phyloP scores from a whole-genome alignment of 1,140 invertebrate genomes.

The Drosophila eugracilis region DNA sequence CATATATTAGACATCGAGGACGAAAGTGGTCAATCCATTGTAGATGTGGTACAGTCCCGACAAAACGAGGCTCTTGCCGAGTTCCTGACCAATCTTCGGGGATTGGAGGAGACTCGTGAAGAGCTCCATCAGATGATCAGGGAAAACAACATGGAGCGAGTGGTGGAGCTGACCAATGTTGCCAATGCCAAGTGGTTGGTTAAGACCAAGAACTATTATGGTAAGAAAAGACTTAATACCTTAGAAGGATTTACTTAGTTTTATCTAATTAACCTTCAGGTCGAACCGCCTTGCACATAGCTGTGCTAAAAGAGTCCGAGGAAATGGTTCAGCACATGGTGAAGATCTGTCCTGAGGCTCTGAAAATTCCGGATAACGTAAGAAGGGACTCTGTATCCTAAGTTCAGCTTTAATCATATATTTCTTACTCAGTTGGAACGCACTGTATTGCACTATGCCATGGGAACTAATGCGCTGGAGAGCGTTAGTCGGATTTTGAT shows the following conservation, averaged over 20 bases:
- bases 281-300: constrained; percentile 91
- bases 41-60: constrained; percentile 88
- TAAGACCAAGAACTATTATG: constrained; percentile 90
- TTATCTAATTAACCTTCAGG: constrained; percentile 59
- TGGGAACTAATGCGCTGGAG: constrained; percentile 94
- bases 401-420: too few species aligned
- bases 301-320: constrained; percentile 92
- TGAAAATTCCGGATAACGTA: constrained; percentile 94
- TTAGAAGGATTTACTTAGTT: background rate
- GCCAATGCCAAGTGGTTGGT: constrained; percentile 89
- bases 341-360: constrained; percentile 89
- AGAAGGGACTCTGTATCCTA: too few species aligned
- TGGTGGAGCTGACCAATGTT: constrained; percentile 87
- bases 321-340: constrained; percentile 91
- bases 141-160: constrained; percentile 87
- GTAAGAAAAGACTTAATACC: constrained; percentile 44
- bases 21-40: constrained; percentile 88
- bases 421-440: constrained; percentile 91
- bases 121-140: constrained; percentile 91
- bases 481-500: constrained; percentile 91
- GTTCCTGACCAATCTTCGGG: constrained; percentile 88
- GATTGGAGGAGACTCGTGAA: constrained; percentile 92
- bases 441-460: constrained; percentile 94
- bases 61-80: constrained; percentile 88
- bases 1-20: constrained; percentile 93